Percentiles rank a stretch among this genome's conserved stretches.
Evolutionary conservation across 2,797 vertebrate species (phyloP).

Genomic region (Podarcis siculus): DNA sequence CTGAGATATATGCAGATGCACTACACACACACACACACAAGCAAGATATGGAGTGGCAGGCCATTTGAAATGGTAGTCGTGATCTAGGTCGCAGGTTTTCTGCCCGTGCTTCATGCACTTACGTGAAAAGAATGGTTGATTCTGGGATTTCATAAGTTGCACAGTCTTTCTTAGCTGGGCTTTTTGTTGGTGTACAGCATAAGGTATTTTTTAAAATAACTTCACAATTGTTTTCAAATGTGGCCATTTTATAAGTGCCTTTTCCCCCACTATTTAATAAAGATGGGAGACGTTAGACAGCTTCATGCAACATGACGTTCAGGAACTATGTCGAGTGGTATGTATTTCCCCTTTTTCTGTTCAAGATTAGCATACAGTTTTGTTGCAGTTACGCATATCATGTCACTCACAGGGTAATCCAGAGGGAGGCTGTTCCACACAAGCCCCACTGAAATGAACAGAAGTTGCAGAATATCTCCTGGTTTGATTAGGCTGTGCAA

Average conservation of each 20-base stretch:
- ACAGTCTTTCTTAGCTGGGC: background rate
- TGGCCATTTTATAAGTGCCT: background rate
- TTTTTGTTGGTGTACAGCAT: background rate
- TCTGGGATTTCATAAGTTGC: background rate
- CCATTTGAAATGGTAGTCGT: no score
- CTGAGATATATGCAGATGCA: no score
- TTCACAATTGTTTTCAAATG: background rate
- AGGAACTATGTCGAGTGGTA: conserved; percentile 99
- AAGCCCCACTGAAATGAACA: background rate
- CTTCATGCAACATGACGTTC: conserved; percentile 99
- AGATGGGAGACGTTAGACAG: conserved; percentile 99
- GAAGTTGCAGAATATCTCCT: background rate
- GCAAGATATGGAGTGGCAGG: no score
- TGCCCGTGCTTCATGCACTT: no score
- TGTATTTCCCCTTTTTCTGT: conserved; percentile 73
- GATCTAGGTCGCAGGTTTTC: no score
- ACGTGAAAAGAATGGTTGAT: background rate
- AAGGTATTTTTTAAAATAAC: background rate
- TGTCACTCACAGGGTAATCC: background rate
- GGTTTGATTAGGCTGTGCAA: background rate
- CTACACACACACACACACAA: no score
- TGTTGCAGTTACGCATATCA: background rate
- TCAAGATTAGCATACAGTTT: background rate
- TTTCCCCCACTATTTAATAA: conserved; percentile 62
- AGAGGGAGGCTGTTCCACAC: background rate